Percentiles rank a stretch among this genome's conserved stretches.
These are phyloP conservation scores for Caenorhabditis remanei DNA, from an alignment of 1,140 invertebrate species.

Conservation along the genomic window DNA sequence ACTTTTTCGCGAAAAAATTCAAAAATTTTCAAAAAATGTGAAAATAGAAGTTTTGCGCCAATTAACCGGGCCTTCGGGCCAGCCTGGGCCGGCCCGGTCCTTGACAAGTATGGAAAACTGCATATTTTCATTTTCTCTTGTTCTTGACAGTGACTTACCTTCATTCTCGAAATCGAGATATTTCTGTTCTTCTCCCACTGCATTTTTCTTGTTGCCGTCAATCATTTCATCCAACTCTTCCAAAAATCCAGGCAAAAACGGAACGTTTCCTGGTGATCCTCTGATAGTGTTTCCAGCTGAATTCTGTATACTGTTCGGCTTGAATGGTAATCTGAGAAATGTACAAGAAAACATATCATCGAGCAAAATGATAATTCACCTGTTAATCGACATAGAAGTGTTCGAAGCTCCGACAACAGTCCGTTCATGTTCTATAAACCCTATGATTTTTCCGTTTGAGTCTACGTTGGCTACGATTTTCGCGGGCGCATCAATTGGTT, in stretches of 20 bases:
- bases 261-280: conserved; percentile 61
- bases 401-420: conserved; percentile 5
- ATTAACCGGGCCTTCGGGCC: too few species aligned
- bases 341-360: neutral
- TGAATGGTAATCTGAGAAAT: conserved; percentile 33
- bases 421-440: conserved; percentile 2
- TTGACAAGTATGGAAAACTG: too few species aligned
- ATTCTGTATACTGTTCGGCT: neutral
- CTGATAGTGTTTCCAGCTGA: conserved; percentile 20
- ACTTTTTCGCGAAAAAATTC: too few species aligned
- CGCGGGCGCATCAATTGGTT: neutral
- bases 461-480: conserved; percentile 14
- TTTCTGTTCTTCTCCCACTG: neutral
- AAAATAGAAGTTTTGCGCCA: too few species aligned
- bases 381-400: conserved; percentile 39
- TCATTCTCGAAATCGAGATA: conserved; percentile 28
- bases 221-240: conserved; percentile 58
- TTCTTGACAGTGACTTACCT: neutral
- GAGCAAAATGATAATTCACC: neutral
- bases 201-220: neutral
- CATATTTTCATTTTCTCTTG: too few species aligned
- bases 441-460: conserved; percentile 12
- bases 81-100: too few species aligned
- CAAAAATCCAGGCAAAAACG: conserved; percentile 62
- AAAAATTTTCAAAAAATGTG: too few species aligned